These are phyloP conservation scores for Drosophila serrata DNA, from an alignment of 1,140 invertebrate species.

Conservation along the genomic window DNA sequence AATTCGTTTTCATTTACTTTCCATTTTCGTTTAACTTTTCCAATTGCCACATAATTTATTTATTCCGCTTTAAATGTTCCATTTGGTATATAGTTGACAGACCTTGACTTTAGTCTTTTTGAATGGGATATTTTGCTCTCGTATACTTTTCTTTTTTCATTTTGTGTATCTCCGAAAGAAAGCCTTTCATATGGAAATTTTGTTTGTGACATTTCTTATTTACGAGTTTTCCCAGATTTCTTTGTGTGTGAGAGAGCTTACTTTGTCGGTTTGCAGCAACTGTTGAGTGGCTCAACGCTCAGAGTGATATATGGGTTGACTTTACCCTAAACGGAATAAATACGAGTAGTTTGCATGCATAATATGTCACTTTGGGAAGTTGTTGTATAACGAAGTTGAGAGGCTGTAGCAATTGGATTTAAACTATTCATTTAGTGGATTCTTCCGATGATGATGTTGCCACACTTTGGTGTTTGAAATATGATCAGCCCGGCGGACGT, in stretches of 20 bases:
- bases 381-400: constrained; percentile 32
- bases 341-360: constrained; percentile 37
- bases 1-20: constrained; percentile 37
- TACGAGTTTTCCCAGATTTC: constrained; percentile 42
- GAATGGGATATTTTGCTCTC: constrained; percentile 14
- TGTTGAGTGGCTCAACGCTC: constrained; percentile 54
- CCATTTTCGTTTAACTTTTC: constrained; percentile 29
- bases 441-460: neutral
- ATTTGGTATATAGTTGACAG: constrained; percentile 37
- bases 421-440: constrained; percentile 5
- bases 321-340: constrained; percentile 38
- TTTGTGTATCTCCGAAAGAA: constrained; percentile 2
- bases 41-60: constrained; percentile 35
- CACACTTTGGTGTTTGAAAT: constrained; percentile 4
- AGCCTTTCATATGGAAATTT: constrained; percentile 51
- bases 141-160: constrained; percentile 2
- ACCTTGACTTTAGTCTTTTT: constrained; percentile 41
- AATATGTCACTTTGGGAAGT: constrained; percentile 38
- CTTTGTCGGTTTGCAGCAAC: constrained; percentile 34
- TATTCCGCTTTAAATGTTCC: constrained; percentile 39
- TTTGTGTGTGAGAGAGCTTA: constrained; percentile 60
- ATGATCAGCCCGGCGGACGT: constrained; percentile 40
- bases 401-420: constrained; percentile 5
- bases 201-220: constrained; percentile 46
- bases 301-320: constrained; percentile 39